A percentile compares a stretch with the other conserved stretches of the same genome.
Evolutionary conservation across 2,888 invertebrate species (phyloP).

Genomic region (Drosophila testacea): DNA sequence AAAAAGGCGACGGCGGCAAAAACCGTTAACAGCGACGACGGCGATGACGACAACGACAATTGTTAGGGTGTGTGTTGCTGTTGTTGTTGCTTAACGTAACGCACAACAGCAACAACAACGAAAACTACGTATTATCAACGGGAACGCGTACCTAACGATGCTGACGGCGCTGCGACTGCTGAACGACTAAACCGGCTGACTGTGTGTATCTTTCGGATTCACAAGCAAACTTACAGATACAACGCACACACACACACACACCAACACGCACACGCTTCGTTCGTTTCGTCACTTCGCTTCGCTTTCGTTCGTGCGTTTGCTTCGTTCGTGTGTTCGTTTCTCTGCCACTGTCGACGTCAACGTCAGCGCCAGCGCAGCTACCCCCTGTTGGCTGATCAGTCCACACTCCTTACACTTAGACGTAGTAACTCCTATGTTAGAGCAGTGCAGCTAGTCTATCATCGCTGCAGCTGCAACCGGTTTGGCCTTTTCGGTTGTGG

Average conservation of each 20-base stretch:
- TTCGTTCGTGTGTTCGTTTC: slow-evolving; percentile 3
- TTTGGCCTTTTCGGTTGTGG: slow-evolving; percentile 39
- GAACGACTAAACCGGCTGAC: slow-evolving; percentile 84
- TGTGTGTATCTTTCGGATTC: slow-evolving; percentile 46
- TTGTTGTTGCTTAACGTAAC: slow-evolving; percentile 53
- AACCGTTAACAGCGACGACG: slow-evolving; percentile 16
- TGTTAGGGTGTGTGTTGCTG: slow-evolving; percentile 36
- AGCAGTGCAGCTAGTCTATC: slow-evolving; percentile 43
- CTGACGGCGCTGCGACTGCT: slow-evolving; percentile 83
- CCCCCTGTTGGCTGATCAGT: slow-evolving; percentile 50
- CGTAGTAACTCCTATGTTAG: not conserved
- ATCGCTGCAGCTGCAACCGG: slow-evolving; percentile 62
- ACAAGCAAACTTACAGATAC: slow-evolving; percentile 36
- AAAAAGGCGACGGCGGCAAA: slow-evolving; percentile 27
- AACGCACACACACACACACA: not conserved
- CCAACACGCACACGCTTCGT: slow-evolving; percentile 5
- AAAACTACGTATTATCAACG: slow-evolving; percentile 34
- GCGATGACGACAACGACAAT: slow-evolving; percentile 36
- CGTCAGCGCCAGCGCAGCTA: slow-evolving; percentile 40
- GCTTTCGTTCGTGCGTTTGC: slow-evolving; percentile 9
- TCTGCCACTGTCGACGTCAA: slow-evolving; percentile 25
- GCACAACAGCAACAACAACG: slow-evolving; percentile 43
- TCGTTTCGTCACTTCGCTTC: slow-evolving; percentile 7
- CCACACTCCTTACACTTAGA: slow-evolving; percentile 19
- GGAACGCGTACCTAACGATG: slow-evolving; percentile 71